These are phyloP conservation scores for Dynastes hyllus DNA, from an alignment of 2,888 invertebrate species.

Conservation along the genomic window DNA sequence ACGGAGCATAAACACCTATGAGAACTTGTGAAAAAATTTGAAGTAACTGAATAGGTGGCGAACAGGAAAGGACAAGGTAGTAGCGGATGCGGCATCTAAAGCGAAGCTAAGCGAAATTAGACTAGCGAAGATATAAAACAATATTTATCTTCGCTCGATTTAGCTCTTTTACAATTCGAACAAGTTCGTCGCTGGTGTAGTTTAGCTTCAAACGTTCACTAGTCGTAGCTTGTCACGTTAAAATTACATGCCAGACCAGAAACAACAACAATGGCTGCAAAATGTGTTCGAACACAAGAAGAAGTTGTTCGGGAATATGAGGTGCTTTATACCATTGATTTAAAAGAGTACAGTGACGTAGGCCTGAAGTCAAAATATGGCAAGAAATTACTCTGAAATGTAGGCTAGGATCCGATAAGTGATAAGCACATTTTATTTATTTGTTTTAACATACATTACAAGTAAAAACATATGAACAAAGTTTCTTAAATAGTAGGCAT, in stretches of 20 bases:
- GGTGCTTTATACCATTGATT: conserved; percentile 1
- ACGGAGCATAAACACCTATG: no score
- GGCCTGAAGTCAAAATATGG: conserved; percentile 20
- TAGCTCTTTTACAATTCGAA: conserved; percentile 7
- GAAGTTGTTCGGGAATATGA: conserved; percentile 19
- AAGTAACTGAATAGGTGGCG: no score
- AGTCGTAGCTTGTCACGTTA: neutral
- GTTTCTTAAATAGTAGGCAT: no score
- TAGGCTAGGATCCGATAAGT: neutral
- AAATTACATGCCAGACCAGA: conserved; percentile 8
- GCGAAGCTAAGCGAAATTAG: conserved; percentile 23
- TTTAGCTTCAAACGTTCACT: conserved; percentile 9
- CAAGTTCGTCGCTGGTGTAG: conserved; percentile 17
- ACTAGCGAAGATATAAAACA: conserved; percentile 14
- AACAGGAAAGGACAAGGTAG: no score
- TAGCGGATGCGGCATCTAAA: neutral
- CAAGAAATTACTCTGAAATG: conserved; percentile 16
- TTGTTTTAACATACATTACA: no score
- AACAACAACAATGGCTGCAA: neutral
- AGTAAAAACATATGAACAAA: no score
- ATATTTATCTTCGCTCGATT: conserved; percentile 8
- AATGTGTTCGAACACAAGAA: conserved; percentile 18
- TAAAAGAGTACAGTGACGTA: conserved; percentile 28
- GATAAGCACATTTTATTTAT: neutral
- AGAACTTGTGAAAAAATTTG: no score